Percentiles rank a stretch among this genome's conserved stretches.
phyloP scores from a whole-genome alignment of 2,113 vertebrate species.

The Apteryx owenii region DNA sequence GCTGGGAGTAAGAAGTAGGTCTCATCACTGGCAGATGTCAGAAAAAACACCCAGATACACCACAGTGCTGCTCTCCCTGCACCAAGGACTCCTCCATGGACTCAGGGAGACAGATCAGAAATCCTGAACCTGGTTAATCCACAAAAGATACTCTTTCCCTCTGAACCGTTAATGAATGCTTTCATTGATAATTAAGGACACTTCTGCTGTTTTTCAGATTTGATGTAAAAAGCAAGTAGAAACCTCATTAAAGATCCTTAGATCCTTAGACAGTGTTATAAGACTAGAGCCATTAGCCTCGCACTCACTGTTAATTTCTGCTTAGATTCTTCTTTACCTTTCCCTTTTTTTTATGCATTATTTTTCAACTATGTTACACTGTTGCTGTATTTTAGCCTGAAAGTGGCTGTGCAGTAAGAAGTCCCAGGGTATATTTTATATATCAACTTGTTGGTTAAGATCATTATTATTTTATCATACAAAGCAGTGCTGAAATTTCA shows the following conservation, averaged over 20 bases:
- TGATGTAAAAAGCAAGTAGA: background rate
- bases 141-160: background rate
- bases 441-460: constrained; percentile 48
- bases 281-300: background rate
- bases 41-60: background rate
- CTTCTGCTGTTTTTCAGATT: background rate
- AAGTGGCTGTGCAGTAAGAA: constrained; percentile 11
- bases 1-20: background rate
- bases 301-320: background rate
- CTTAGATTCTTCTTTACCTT: background rate
- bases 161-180: background rate
- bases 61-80: background rate
- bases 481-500: constrained; percentile 24
- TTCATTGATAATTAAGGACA: background rate
- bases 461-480: constrained; percentile 52
- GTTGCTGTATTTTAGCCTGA: background rate
- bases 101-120: background rate
- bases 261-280: background rate
- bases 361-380: background rate
- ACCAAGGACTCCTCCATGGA: background rate
- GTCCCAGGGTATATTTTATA: constrained; percentile 52
- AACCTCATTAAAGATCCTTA: background rate
- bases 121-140: background rate
- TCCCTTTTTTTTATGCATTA: background rate
- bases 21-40: background rate